Evolutionary conservation across 2,113 vertebrate genomes (phyloP).

Genomic region (rat (Rattus norvegicus)): GRCr8 NC_086038.1:42037001-42037500

Average conservation of each 20-base stretch:
- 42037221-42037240: neutral
- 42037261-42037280: neutral
- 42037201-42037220: neutral
- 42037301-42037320: neutral
- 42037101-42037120: neutral
- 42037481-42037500: neutral
- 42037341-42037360: neutral
- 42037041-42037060: neutral
- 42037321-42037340: neutral
- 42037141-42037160: neutral
- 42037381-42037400: neutral
- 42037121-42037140: neutral
- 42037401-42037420: neutral
- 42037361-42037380: neutral
- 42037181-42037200: neutral
- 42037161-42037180: neutral
- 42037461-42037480: neutral
- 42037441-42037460: neutral
- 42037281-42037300: neutral
- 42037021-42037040: neutral
- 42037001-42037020: neutral
- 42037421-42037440: neutral
- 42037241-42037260: neutral
- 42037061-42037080: neutral
- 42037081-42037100: conserved; percentile 10